These are phyloP conservation scores for Brienomyrus longianalis DNA, from an alignment of 2,113 vertebrate genomes.

Conservation along the genomic window DNA sequence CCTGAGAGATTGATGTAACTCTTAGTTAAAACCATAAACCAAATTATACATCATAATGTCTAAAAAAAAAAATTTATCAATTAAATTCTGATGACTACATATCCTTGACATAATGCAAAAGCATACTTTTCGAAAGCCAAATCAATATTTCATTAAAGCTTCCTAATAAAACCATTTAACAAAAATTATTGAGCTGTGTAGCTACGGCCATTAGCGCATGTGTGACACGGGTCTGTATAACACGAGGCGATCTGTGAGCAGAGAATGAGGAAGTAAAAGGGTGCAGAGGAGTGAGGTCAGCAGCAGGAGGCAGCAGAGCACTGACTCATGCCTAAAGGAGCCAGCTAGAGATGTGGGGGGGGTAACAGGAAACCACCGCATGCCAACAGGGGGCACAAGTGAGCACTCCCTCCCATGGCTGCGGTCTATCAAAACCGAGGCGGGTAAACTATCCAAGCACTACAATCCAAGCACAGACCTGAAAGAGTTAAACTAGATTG, in stretches of 20 bases:
- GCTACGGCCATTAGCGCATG: not conserved
- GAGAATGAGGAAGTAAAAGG: not conserved
- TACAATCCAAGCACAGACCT: not conserved
- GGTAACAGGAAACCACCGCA: not conserved
- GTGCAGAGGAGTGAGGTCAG: not conserved
- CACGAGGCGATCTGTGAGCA: not conserved
- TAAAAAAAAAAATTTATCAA: not conserved
- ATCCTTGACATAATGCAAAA: not conserved
- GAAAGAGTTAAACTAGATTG: not conserved
- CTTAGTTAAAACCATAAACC: not conserved
- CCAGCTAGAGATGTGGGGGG: not conserved
- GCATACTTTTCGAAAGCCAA: not conserved
- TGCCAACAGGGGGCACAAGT: not conserved
- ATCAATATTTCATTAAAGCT: not conserved
- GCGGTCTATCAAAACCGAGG: not conserved
- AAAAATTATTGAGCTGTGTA: not conserved
- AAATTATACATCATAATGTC: not conserved
- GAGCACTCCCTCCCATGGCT: not conserved
- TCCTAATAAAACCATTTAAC: not conserved
- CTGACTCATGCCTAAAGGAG: not conserved
- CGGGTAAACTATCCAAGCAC: not conserved
- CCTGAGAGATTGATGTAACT: not conserved
- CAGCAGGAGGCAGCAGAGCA: slow-evolving; percentile 55
- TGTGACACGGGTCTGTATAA: not conserved
- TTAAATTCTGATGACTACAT: not conserved